Evolutionary conservation across 2,797 vertebrate genomes (phyloP).

Genomic region (Acanthiza pusilla): DNA sequence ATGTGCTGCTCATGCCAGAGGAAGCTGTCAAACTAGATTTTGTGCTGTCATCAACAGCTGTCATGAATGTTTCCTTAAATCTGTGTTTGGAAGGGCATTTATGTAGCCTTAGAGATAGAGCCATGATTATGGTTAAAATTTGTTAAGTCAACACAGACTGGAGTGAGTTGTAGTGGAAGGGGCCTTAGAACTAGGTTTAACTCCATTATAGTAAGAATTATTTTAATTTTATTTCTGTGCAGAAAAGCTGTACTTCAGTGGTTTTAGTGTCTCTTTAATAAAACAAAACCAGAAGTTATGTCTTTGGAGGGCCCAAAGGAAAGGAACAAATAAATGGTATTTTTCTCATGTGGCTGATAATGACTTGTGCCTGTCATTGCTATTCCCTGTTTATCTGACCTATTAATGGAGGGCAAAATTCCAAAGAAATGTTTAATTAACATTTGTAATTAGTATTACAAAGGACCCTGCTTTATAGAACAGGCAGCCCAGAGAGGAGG

Average conservation of each 20-base stretch:
- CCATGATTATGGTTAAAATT: background rate
- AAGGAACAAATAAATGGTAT: slow-evolving; percentile 47
- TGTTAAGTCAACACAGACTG: background rate
- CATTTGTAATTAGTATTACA: slow-evolving; percentile 73
- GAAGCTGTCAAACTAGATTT: slow-evolving; percentile 2
- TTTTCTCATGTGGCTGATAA: slow-evolving; percentile 21
- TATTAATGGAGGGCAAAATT: slow-evolving; percentile 71
- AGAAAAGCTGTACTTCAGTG: background rate
- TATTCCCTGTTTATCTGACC: slow-evolving; percentile 72
- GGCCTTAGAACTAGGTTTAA: background rate
- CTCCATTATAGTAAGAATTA: background rate
- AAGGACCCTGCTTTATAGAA: slow-evolving; percentile 64
- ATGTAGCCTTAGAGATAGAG: background rate
- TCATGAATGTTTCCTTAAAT: background rate
- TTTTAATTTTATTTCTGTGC: background rate
- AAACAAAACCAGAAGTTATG: slow-evolving; percentile 29
- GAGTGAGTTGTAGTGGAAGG: background rate
- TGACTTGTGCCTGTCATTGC: slow-evolving; percentile 45
- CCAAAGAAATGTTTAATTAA: slow-evolving; percentile 78
- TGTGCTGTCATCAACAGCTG: slow-evolving; percentile 26
- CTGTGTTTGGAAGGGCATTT: background rate
- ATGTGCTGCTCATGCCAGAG: background rate
- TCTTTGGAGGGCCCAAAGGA: background rate
- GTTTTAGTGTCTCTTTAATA: background rate
- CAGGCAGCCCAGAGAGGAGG: slow-evolving; percentile 59